A percentile compares a stretch with the other conserved stretches of the same genome.
These are phyloP conservation scores for Eretmochelys imbricata DNA, from an alignment of 2,113 vertebrate genomes.

Conservation along the genomic window DNA sequence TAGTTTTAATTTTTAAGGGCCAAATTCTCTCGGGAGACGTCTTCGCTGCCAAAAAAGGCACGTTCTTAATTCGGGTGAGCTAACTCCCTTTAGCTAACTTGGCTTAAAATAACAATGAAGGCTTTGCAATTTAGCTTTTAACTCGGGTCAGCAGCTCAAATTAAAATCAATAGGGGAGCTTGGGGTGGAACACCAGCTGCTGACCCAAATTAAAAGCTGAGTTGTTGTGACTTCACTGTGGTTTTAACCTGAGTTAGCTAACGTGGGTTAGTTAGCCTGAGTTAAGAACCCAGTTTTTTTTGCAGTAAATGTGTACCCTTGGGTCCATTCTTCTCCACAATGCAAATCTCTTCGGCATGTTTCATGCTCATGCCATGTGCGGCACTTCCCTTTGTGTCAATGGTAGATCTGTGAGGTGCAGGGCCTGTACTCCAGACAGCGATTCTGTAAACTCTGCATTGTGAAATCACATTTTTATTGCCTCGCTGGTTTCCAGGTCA, in stretches of 20 bases:
- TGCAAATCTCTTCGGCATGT: background rate
- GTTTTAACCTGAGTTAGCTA: background rate
- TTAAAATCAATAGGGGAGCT: background rate
- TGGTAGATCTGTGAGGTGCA: background rate
- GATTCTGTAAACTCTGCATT: background rate
- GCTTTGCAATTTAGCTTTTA: background rate
- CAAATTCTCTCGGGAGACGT: background rate
- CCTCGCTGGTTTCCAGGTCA: background rate
- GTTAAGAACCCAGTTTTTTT: background rate
- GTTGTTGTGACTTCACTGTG: background rate
- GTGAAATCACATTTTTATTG: background rate
- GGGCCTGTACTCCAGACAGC: background rate
- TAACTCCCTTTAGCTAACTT: background rate
- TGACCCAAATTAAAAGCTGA: background rate
- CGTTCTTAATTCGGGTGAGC: background rate
- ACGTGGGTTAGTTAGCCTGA: background rate
- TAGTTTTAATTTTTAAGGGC: background rate
- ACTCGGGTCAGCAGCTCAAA: background rate
- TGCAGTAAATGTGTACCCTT: background rate
- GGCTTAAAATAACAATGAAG: background rate
- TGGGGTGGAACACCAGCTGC: background rate
- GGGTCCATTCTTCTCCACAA: background rate
- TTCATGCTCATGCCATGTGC: background rate
- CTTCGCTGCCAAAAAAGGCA: fast-evolving
- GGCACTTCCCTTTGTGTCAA: background rate